Conservation (phyloP, 2,888 invertebrate genomes). For the Matsumyia berberina region DNA sequence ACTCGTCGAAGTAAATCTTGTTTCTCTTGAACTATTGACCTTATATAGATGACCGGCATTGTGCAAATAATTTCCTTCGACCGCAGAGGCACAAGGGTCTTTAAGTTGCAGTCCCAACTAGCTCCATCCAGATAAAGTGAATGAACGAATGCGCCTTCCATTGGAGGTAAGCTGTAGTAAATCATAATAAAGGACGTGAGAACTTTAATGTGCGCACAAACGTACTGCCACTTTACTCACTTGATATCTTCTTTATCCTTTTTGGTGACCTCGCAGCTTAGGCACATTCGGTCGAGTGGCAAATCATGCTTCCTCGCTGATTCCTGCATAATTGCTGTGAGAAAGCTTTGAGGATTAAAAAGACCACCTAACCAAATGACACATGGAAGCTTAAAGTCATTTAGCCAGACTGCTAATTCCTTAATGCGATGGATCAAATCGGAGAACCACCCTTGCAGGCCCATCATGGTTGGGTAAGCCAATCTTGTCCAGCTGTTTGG, state of each 20-base stretch:
- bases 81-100: constrained; percentile 93
- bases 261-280: constrained; percentile 97
- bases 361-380: constrained; percentile 97
- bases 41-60: constrained; percentile 96
- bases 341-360: constrained; percentile 98
- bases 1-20: constrained; percentile 91
- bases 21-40: constrained; percentile 95
- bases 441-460: constrained; percentile 93
- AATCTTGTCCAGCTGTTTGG: constrained; percentile 93
- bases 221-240: constrained; percentile 83
- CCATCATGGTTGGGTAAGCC: constrained; percentile 95
- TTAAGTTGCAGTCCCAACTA: constrained; percentile 93
- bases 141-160: constrained; percentile 96
- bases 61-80: constrained; percentile 95
- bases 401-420: constrained; percentile 94
- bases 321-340: constrained; percentile 99
- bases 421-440: constrained; percentile 92
- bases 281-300: constrained; percentile 98
- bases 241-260: constrained; percentile 93
- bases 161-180: constrained; percentile 88
- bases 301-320: constrained; percentile 97
- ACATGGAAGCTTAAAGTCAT: constrained; percentile 91
- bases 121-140: constrained; percentile 97
- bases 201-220: not conserved
- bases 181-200: not conserved